These are phyloP conservation scores for Callospermophilus lateralis DNA, from an alignment of 2,113 vertebrate species.

Conservation along the genomic window DNA sequence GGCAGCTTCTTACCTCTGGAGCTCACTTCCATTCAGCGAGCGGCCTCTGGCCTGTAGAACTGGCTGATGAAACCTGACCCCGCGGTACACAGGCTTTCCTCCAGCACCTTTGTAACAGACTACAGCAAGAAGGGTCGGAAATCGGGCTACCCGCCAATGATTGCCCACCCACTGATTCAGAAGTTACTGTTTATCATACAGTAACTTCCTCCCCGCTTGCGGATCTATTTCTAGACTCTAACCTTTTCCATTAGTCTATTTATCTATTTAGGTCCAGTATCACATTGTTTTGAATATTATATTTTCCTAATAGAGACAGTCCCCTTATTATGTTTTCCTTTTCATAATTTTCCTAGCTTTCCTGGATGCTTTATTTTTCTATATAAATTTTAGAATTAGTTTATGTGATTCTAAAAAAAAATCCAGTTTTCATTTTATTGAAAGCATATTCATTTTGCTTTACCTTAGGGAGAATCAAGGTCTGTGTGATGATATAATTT, in stretches of 20 bases:
- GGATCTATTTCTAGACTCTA: background rate
- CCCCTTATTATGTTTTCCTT: constrained; percentile 18
- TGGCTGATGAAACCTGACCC: background rate
- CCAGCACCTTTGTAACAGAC: background rate
- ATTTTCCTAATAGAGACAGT: background rate
- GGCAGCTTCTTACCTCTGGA: background rate
- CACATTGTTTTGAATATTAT: constrained; percentile 23
- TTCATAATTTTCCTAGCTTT: constrained; percentile 49
- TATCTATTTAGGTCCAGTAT: background rate
- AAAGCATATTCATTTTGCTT: background rate
- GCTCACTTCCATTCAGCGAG: background rate
- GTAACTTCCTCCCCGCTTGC: background rate
- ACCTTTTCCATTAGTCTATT: background rate
- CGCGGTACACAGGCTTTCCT: background rate
- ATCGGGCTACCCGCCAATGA: background rate
- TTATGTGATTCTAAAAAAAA: constrained; percentile 25
- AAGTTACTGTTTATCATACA: constrained; percentile 26
- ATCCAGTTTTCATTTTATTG: constrained; percentile 4
- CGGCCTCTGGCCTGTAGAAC: background rate
- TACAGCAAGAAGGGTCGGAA: background rate
- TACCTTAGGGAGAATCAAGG: background rate
- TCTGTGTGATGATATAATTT: background rate
- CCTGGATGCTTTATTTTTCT: constrained; percentile 49
- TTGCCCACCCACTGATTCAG: background rate
- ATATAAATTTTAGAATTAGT: constrained; percentile 31